phyloP scores from a whole-genome alignment of 2,888 invertebrate genomes.

The Heptascelio sp. region DNA sequence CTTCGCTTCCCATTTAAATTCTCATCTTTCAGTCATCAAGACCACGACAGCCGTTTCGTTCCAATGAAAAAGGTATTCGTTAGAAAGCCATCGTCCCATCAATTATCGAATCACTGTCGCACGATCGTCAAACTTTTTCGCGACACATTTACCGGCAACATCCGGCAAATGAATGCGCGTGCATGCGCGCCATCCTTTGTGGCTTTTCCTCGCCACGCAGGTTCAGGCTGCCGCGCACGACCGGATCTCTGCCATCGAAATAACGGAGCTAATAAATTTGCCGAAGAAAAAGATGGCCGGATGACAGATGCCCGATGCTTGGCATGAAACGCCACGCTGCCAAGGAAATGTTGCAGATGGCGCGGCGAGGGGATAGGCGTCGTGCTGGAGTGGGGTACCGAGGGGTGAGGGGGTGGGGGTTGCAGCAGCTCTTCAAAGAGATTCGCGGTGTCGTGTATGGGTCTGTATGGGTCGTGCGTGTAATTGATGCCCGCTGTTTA shows the following conservation, averaged over 20 bases:
- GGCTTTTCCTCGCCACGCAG: conserved; percentile 57
- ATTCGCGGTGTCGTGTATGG: conserved; percentile 56
- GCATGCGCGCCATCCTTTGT: conserved; percentile 52
- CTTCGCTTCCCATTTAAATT: background rate
- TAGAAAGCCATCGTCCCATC: background rate
- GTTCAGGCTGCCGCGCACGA: conserved; percentile 50
- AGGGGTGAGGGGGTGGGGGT: conserved; percentile 29
- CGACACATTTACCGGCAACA: conserved; percentile 12
- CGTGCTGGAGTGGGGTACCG: background rate
- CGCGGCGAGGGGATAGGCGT: conserved; percentile 19
- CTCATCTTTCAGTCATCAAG: background rate
- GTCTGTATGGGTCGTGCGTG: conserved; percentile 60
- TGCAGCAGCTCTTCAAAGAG: conserved; percentile 69
- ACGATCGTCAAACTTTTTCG: conserved; percentile 42
- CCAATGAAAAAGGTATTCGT: background rate
- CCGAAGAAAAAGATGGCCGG: conserved; percentile 81
- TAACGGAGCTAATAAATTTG: conserved; percentile 82
- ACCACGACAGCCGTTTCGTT: background rate
- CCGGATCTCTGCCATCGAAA: conserved; percentile 71
- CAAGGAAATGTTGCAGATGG: conserved; percentile 66
- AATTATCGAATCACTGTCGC: background rate
- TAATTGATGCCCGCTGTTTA: conserved; percentile 70
- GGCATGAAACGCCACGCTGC: conserved; percentile 74
- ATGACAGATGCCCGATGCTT: conserved; percentile 82
- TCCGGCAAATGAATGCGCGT: conserved; percentile 51